phyloP scores from a whole-genome alignment of 2,113 vertebrate species.

The Podarcis muralis region DNA sequence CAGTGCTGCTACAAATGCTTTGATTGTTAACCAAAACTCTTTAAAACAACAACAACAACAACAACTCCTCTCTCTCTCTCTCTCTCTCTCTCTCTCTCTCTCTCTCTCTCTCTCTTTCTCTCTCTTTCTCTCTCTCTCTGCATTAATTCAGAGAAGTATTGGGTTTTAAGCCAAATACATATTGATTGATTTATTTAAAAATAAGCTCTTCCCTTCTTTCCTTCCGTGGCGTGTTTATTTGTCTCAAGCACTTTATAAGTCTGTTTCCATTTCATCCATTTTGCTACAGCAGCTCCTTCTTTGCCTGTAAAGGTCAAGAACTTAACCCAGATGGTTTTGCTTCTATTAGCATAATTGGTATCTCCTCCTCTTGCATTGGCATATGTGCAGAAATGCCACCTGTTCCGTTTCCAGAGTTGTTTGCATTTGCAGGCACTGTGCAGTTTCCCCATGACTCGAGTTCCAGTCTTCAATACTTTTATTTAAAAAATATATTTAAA shows the following conservation, averaged over 20 bases:
- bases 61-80: no score
- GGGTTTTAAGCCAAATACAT: neutral
- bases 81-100: no score
- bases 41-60: neutral
- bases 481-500: conserved; percentile 2
- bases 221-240: neutral
- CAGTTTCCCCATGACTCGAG: neutral
- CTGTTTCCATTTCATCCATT: neutral
- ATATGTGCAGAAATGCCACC: conserved; percentile 17
- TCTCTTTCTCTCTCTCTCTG: no score
- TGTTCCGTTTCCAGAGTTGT: conserved; percentile 2
- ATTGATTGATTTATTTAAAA: neutral
- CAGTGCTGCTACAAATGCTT: neutral
- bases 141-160: neutral
- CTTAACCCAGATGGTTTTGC: conserved; percentile 27
- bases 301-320: conserved; percentile 23
- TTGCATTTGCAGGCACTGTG: conserved; percentile 3
- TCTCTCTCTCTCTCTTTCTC: no score
- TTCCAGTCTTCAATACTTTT: neutral
- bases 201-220: neutral
- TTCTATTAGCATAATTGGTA: conserved; percentile 23
- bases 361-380: neutral
- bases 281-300: neutral
- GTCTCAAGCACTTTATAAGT: neutral
- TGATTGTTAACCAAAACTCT: neutral